Evolutionary conservation across 2,113 vertebrate species (phyloP).

Genomic region (Etheostoma spectabile): DNA sequence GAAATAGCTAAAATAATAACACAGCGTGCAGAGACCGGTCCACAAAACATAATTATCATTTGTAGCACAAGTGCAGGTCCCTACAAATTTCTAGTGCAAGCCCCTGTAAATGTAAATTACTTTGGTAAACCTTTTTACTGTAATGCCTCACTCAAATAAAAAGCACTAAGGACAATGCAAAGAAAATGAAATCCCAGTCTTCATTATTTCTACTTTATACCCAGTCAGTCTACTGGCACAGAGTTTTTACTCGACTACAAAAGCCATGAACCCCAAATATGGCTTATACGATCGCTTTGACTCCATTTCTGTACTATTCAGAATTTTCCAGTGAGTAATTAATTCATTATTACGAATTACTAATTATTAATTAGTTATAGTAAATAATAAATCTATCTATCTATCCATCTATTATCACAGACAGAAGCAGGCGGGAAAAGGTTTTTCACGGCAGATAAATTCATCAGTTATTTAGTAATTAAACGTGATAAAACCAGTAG

Average conservation of each 20-base stretch:
- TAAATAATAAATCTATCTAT: background rate
- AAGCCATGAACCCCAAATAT: slow-evolving; percentile 24
- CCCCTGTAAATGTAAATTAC: slow-evolving; percentile 40
- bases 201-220: slow-evolving; percentile 40
- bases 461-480: slow-evolving; percentile 71
- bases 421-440: background rate
- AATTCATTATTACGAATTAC: background rate
- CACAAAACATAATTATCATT: slow-evolving; percentile 50
- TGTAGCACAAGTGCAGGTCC: slow-evolving; percentile 26
- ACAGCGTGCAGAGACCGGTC: slow-evolving; percentile 33
- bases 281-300: background rate
- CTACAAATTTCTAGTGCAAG: slow-evolving; percentile 21
- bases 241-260: slow-evolving; percentile 10
- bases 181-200: slow-evolving; percentile 54
- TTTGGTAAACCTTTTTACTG: slow-evolving; percentile 41
- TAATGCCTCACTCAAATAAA: slow-evolving; percentile 52
- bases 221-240: slow-evolving; percentile 8
- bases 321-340: slow-evolving; percentile 41
- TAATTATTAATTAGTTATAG: too few species aligned
- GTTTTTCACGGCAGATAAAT: slow-evolving; percentile 47
- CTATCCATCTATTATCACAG: background rate
- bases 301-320: slow-evolving; percentile 19
- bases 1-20: slow-evolving; percentile 50
- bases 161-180: slow-evolving; percentile 47
- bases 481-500: slow-evolving; percentile 64